Evolutionary conservation across 2,797 vertebrate species (phyloP).

Genomic region (Tokudaia tokunoshimensis): DNA sequence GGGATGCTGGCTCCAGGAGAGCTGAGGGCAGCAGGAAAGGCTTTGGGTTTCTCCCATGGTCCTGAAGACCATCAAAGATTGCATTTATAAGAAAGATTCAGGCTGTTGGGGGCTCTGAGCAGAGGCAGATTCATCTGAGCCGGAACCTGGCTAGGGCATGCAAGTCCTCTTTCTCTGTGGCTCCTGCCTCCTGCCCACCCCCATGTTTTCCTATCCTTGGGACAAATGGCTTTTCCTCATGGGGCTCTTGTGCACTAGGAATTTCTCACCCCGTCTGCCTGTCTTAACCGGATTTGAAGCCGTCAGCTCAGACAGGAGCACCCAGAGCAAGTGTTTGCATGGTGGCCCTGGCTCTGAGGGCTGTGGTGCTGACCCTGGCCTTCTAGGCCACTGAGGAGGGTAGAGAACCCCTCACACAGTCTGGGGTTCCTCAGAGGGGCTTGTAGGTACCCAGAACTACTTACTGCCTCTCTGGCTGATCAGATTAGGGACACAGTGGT

Average conservation of each 20-base stretch:
- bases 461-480: background rate
- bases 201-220: background rate
- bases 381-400: background rate
- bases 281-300: background rate
- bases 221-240: background rate
- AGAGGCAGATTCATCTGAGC: background rate
- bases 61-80: background rate
- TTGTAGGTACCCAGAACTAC: background rate
- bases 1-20: background rate
- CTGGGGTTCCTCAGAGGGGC: background rate
- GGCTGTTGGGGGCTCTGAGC: background rate
- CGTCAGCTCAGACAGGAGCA: background rate
- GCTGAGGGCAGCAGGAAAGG: background rate
- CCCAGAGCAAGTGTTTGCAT: background rate
- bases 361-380: background rate
- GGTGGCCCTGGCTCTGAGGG: background rate
- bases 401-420: too few species aligned
- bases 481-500: background rate
- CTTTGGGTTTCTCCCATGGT: background rate
- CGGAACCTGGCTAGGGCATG: background rate
- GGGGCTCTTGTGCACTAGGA: background rate
- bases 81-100: background rate
- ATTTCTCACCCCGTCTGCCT: background rate
- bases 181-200: background rate
- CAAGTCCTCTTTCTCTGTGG: background rate